Evolutionary conservation across 2,888 invertebrate species (phyloP).

Genomic region (Oconnorella tubifera): DNA sequence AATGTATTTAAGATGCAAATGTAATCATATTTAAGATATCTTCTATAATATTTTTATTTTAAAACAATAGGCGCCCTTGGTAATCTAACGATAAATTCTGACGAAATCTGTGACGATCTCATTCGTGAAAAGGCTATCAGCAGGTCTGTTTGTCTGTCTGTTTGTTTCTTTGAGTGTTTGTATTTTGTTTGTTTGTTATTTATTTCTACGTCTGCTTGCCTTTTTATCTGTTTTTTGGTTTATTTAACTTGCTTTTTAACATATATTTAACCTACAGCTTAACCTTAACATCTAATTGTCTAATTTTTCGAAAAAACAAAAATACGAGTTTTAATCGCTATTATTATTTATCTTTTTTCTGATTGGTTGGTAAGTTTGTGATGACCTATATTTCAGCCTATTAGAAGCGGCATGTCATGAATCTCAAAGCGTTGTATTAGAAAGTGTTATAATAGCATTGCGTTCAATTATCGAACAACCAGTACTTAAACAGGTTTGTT

Average conservation of each 20-base stretch:
- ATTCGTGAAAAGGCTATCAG: slow-evolving; percentile 46
- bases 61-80: slow-evolving; percentile 55
- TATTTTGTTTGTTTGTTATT: background rate
- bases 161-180: background rate
- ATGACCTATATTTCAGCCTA: background rate
- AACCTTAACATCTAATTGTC: background rate
- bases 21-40: slow-evolving; percentile 28
- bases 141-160: slow-evolving; percentile 39
- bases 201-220: too few relatives aligned
- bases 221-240: too few relatives aligned
- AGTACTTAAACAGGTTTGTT: background rate
- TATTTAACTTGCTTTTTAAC: too few relatives aligned
- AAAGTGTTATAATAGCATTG: background rate
- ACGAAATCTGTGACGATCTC: slow-evolving; percentile 43
- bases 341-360: background rate
- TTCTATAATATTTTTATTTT: slow-evolving; percentile 19
- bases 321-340: too few relatives aligned
- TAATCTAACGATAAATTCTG: slow-evolving; percentile 51
- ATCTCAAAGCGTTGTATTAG: background rate
- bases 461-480: background rate
- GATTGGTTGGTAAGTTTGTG: background rate
- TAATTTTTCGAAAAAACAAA: too few relatives aligned
- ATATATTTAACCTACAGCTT: too few relatives aligned
- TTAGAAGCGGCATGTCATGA: background rate
- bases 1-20: too few relatives aligned